These are phyloP conservation scores for Pimpla rufipes DNA, from an alignment of 2,888 invertebrate species.

Conservation along the genomic window DNA sequence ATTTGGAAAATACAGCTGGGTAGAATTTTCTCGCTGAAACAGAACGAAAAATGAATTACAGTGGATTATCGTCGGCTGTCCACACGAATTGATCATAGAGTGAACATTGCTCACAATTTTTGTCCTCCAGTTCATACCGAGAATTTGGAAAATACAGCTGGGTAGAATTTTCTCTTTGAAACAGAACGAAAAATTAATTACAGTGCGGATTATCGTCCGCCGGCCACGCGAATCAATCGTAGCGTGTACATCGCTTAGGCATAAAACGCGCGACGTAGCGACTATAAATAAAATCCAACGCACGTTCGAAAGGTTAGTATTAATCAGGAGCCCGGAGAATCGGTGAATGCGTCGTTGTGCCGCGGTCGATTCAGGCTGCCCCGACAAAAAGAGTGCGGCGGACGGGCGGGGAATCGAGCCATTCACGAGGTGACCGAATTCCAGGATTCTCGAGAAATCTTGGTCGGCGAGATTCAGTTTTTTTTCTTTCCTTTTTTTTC, in stretches of 20 bases:
- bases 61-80: slow-evolving; percentile 5
- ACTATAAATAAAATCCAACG: slow-evolving; percentile 31
- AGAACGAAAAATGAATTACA: slow-evolving; percentile 16
- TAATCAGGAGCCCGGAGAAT: slow-evolving; percentile 21
- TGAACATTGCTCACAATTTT: too few species aligned
- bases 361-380: slow-evolving; percentile 9
- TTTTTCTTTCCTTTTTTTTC: slow-evolving; percentile 59
- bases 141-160: slow-evolving; percentile 3
- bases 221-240: not conserved
- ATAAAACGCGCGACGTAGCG: not conserved
- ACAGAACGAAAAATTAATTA: slow-evolving; percentile 6
- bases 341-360: slow-evolving; percentile 38
- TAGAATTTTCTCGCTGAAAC: slow-evolving; percentile 20
- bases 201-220: slow-evolving; percentile 15
- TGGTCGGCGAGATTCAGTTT: slow-evolving; percentile 61
- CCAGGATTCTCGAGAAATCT: slow-evolving; percentile 72
- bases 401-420: slow-evolving; percentile 65
- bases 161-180: too few species aligned
- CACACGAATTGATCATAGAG: not conserved
- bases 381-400: slow-evolving; percentile 35
- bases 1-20: slow-evolving; percentile 16
- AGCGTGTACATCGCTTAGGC: not conserved
- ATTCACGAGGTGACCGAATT: slow-evolving; percentile 70
- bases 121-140: slow-evolving; percentile 3
- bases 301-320: slow-evolving; percentile 42